Conservation (phyloP, 2,888 invertebrate species). For the Acronicta aceris region DNA sequence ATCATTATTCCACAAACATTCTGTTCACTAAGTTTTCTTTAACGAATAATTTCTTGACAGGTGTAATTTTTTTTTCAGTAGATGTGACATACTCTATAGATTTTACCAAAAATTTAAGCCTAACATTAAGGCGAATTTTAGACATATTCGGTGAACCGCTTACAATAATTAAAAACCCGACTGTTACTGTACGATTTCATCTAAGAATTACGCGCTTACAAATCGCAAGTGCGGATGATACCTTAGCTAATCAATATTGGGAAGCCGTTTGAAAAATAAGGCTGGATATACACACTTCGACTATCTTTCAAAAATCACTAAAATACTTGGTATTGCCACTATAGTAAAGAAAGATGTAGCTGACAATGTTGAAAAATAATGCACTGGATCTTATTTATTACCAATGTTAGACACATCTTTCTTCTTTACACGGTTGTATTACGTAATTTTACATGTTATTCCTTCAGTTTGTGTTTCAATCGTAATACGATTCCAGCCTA, state of each 20-base stretch:
- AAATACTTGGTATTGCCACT: too few species aligned
- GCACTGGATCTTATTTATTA: too few species aligned
- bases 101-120: constrained; percentile 69
- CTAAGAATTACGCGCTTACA: constrained; percentile 48
- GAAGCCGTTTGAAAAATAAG: constrained; percentile 10
- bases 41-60: too few species aligned
- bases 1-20: too few species aligned
- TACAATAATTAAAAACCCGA: constrained; percentile 48
- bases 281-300: constrained; percentile 38
- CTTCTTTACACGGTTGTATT: too few species aligned
- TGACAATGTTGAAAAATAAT: too few species aligned
- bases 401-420: too few species aligned
- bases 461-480: constrained; percentile 3
- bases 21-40: too few species aligned
- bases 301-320: constrained; percentile 1
- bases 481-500: constrained; percentile 18
- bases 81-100: constrained; percentile 54
- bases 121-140: constrained; percentile 71
- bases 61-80: constrained; percentile 16
- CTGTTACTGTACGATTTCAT: constrained; percentile 56
- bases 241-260: constrained; percentile 43
- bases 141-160: constrained; percentile 57
- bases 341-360: too few species aligned
- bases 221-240: constrained; percentile 47
- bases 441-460: too few species aligned